phyloP scores from a whole-genome alignment of 2,797 vertebrate genomes.

The Merluccius polli region DNA sequence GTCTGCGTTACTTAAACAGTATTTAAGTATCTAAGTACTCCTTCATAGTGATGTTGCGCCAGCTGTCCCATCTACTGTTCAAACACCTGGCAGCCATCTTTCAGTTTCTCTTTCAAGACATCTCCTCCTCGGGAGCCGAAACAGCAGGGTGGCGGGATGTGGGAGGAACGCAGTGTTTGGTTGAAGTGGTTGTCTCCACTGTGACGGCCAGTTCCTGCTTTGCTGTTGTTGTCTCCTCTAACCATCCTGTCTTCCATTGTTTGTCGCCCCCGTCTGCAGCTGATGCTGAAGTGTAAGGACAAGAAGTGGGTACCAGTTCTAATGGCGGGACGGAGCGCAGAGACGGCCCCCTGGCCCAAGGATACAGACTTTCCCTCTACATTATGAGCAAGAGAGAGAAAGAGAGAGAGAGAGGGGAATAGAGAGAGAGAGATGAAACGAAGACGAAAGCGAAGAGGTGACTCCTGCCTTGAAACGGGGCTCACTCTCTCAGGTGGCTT shows the following conservation, averaged over 20 bases:
- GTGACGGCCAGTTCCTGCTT: not conserved
- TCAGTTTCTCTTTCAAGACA: not conserved
- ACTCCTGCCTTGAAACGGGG: slow-evolving; percentile 52
- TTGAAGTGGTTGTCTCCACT: not conserved
- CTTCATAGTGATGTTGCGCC: not conserved
- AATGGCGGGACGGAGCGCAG: slow-evolving; percentile 51
- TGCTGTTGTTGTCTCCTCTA: not conserved
- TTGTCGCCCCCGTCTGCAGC: slow-evolving; percentile 63
- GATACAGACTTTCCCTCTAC: slow-evolving; percentile 61
- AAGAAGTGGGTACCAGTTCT: slow-evolving; percentile 99
- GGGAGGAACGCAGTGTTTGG: not conserved
- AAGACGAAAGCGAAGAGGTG: not conserved
- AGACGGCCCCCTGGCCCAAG: slow-evolving; percentile 44
- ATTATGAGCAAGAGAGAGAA: slow-evolving; percentile 8
- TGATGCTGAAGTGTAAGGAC: slow-evolving; percentile 98
- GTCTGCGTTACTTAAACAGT: not conserved
- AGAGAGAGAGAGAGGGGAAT: not conserved
- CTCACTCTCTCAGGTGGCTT: slow-evolving; percentile 27
- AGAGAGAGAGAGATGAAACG: not conserved
- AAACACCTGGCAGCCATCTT: not conserved
- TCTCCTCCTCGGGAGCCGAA: not conserved
- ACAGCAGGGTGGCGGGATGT: not conserved
- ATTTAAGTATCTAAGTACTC: not conserved
- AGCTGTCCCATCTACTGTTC: not conserved
- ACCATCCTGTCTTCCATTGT: not conserved